phyloP scores from a whole-genome alignment of 2,797 vertebrate species.

The Enteromius afrohamiltoni region DNA sequence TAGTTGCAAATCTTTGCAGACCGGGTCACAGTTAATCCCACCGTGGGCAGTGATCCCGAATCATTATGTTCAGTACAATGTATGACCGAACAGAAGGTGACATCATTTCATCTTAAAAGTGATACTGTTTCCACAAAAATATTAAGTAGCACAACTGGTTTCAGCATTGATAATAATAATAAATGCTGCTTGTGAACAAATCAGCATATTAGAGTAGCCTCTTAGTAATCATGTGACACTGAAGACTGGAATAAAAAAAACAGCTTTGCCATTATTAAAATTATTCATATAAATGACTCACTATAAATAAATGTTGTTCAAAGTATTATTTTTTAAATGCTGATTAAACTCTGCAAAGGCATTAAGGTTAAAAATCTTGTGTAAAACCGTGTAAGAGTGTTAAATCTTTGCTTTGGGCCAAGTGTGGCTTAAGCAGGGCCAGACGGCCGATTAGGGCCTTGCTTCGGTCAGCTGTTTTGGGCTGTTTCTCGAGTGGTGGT shows the following conservation, averaged over 20 bases:
- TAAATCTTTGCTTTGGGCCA: constrained; percentile 40
- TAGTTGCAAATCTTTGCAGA: constrained; percentile 63
- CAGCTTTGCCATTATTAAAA: not conserved
- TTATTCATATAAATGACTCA: too few species aligned
- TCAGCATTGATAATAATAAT: not conserved
- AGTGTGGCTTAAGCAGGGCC: constrained; percentile 19
- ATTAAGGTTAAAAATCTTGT: constrained; percentile 45
- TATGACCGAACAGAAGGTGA: not conserved
- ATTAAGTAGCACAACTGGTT: not conserved
- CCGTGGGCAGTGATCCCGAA: constrained; percentile 69
- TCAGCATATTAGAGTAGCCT: too few species aligned
- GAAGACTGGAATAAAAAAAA: not conserved
- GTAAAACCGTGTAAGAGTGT: constrained; percentile 35
- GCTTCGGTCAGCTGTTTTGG: constrained; percentile 45
- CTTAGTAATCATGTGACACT: too few species aligned
- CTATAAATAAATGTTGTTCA: too few species aligned
- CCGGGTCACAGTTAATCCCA: constrained; percentile 65
- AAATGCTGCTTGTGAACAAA: too few species aligned
- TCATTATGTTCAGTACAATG: constrained; percentile 65
- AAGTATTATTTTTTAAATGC: not conserved
- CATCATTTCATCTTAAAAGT: not conserved
- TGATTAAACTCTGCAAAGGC: not conserved
- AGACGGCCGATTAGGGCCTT: constrained; percentile 42
- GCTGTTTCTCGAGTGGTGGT: constrained; percentile 40
- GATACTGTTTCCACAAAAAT: not conserved